These are phyloP conservation scores for Nasonovia ribisnigri DNA, from an alignment of 2,888 invertebrate species.

Conservation along the genomic window DNA sequence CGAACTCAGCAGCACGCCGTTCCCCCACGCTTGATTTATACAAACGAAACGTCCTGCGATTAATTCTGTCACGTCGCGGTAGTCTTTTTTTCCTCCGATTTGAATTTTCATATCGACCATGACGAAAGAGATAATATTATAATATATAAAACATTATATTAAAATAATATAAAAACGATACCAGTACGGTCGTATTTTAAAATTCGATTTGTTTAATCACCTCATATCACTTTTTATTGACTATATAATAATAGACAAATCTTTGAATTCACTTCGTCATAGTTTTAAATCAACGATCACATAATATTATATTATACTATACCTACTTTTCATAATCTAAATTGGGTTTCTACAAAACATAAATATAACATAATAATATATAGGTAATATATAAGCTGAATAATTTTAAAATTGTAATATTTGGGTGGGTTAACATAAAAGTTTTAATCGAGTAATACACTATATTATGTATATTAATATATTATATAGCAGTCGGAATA, in stretches of 20 bases:
- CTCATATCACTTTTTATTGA: neutral
- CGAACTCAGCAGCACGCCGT: neutral
- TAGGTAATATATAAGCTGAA: neutral
- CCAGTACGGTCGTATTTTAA: neutral
- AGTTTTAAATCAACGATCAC: neutral
- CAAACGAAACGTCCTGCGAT: constrained; percentile 20
- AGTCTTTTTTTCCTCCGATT: neutral
- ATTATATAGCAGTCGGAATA: neutral
- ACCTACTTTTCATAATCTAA: neutral
- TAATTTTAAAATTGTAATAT: neutral
- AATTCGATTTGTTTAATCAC: neutral
- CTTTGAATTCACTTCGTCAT: neutral
- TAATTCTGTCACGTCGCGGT: constrained; percentile 20
- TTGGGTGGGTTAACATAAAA: neutral
- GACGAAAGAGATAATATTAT: neutral
- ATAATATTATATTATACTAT: neutral
- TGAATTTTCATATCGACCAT: neutral
- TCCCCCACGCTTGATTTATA: constrained; percentile 36
- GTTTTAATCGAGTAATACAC: neutral
- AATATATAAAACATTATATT: neutral
- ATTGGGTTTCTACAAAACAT: neutral
- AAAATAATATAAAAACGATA: neutral
- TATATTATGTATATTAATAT: too few species aligned
- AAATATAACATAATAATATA: neutral
- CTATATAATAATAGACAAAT: neutral